phyloP scores from a whole-genome alignment of 2,113 vertebrate species.

The Gavialis gangeticus region DNA sequence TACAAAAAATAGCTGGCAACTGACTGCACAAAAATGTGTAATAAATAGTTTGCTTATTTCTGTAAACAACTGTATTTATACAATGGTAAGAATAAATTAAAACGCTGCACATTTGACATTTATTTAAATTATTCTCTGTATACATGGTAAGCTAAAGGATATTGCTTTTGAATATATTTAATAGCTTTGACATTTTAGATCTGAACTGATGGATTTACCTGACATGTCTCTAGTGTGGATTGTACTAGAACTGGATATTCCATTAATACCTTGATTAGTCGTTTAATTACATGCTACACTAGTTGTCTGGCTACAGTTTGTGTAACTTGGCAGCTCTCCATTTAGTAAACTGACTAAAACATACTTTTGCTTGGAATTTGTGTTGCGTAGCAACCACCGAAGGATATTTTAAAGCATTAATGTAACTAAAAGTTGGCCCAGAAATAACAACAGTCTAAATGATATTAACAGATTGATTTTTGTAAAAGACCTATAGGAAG shows the following conservation, averaged over 20 bases:
- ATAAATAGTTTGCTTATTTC: background rate
- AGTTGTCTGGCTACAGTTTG: constrained; percentile 66
- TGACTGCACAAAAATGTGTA: background rate
- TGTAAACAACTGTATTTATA: background rate
- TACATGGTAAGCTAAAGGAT: background rate
- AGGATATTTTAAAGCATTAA: constrained; percentile 4
- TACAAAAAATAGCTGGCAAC: background rate
- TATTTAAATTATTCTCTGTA: background rate
- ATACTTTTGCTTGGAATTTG: constrained; percentile 35
- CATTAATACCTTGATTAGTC: constrained; percentile 45
- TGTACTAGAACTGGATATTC: background rate
- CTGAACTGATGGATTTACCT: background rate
- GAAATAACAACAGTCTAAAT: constrained; percentile 36
- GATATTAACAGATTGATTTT: constrained; percentile 19
- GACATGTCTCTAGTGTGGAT: background rate
- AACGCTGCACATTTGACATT: background rate
- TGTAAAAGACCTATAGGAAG: background rate
- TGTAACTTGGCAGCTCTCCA: background rate
- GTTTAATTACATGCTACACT: constrained; percentile 48
- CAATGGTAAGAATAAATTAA: background rate
- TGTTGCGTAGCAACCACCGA: constrained; percentile 49
- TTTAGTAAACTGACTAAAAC: constrained; percentile 49
- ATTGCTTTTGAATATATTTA: background rate
- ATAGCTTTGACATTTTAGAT: background rate
- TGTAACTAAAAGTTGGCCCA: constrained; percentile 41